Conservation (phyloP, 2,888 invertebrate species). For the Eutolmus rufibarbis region DNA sequence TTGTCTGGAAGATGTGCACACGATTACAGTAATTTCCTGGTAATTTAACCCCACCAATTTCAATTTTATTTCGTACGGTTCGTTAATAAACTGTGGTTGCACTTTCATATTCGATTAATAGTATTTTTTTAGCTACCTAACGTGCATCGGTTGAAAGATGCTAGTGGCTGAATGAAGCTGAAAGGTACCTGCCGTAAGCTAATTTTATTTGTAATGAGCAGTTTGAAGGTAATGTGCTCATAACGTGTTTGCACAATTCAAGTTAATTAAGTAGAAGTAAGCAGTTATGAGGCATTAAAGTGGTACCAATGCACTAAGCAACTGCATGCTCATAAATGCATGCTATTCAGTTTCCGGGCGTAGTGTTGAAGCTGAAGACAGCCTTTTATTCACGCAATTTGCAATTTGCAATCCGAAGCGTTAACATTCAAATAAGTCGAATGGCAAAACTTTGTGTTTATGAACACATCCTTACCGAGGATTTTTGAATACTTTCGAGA, state of each 20-base stretch:
- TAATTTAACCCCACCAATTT: background rate
- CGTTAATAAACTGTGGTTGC: background rate
- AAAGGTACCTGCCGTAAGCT: background rate
- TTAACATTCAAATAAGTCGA: no score
- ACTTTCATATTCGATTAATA: conserved; percentile 12
- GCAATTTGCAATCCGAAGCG: background rate
- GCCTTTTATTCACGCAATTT: background rate
- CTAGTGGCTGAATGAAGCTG: background rate
- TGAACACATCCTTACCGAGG: no score
- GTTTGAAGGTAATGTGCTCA: background rate
- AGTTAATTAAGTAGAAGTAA: background rate
- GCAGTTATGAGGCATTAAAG: background rate
- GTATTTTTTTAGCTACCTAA: background rate
- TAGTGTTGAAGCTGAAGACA: background rate
- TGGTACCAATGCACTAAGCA: background rate
- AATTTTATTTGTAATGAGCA: background rate
- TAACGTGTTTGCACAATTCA: background rate
- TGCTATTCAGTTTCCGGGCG: background rate
- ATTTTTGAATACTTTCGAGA: no score
- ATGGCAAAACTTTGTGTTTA: background rate
- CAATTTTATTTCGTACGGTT: background rate
- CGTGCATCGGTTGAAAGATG: background rate
- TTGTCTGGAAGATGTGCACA: background rate
- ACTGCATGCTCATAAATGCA: background rate
- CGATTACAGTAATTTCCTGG: background rate